Evolutionary conservation across 2,113 vertebrate species (phyloP).

Genomic region (Nothocercus nigrocapillus): DNA sequence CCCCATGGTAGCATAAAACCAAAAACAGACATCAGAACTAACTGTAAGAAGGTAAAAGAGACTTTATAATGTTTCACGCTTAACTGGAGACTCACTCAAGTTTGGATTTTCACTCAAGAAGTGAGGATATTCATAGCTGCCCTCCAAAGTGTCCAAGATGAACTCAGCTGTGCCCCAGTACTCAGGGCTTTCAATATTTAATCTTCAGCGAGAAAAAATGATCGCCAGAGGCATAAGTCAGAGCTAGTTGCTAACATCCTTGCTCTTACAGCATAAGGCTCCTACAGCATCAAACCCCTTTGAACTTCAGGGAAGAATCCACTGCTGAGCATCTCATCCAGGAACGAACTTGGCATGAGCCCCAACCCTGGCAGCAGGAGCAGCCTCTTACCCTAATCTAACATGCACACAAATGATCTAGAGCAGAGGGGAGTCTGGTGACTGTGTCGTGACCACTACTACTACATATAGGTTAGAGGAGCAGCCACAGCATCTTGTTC

Average conservation of each 20-base stretch:
- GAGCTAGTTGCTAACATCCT: not conserved
- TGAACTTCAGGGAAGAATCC: not conserved
- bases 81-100: not conserved
- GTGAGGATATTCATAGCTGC: not conserved
- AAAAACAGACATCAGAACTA: not conserved
- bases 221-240: not conserved
- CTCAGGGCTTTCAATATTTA: not conserved
- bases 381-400: not conserved
- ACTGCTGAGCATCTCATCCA: not conserved
- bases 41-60: not conserved
- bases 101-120: not conserved
- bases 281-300: not conserved
- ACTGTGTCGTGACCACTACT: rapidly evolving
- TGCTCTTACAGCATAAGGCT: not conserved
- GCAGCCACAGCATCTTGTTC: not conserved
- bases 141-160: not conserved
- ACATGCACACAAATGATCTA: not conserved
- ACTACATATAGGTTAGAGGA: not conserved
- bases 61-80: not conserved
- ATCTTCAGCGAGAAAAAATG: not conserved
- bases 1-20: not conserved
- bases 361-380: not conserved
- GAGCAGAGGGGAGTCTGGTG: not conserved
- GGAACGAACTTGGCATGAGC: not conserved
- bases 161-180: not conserved